These are phyloP conservation scores for Leiothrix lutea DNA, from an alignment of 2,113 vertebrate species.

Conservation along the genomic window DNA sequence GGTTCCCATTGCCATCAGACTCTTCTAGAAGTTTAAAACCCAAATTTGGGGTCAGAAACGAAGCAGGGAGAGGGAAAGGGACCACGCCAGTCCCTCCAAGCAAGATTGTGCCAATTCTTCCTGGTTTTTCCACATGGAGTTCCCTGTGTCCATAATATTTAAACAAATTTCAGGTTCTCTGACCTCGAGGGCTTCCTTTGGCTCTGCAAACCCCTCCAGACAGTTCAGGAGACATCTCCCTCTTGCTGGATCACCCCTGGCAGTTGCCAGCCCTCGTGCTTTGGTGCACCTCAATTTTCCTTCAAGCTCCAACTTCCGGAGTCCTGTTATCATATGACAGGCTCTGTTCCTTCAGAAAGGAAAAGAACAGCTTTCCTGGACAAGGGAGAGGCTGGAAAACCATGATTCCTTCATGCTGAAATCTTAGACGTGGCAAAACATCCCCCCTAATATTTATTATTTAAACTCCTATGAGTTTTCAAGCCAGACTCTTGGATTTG, in stretches of 20 bases:
- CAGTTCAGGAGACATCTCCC: neutral
- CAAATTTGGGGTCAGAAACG: neutral
- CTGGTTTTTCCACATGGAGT: neutral
- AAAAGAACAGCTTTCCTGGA: neutral
- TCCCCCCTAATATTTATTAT: neutral
- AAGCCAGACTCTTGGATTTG: neutral
- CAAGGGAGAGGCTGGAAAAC: neutral
- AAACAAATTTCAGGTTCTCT: neutral
- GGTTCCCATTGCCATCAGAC: rapidly evolving
- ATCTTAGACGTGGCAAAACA: neutral
- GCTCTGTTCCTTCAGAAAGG: neutral
- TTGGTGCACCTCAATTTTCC: neutral
- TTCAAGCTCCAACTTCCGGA: neutral
- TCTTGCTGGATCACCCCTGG: neutral
- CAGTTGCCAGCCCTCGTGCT: neutral
- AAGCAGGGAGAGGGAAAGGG: neutral
- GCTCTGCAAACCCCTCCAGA: neutral
- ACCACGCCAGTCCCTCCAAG: rapidly evolving
- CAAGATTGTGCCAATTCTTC: neutral
- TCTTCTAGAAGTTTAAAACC: neutral
- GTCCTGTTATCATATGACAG: neutral
- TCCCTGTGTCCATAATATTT: neutral
- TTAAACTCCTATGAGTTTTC: neutral
- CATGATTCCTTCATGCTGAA: neutral
- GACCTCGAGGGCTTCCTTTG: neutral